Conservation (phyloP, 2,888 invertebrate genomes). For the Volucella inanis region DNA sequence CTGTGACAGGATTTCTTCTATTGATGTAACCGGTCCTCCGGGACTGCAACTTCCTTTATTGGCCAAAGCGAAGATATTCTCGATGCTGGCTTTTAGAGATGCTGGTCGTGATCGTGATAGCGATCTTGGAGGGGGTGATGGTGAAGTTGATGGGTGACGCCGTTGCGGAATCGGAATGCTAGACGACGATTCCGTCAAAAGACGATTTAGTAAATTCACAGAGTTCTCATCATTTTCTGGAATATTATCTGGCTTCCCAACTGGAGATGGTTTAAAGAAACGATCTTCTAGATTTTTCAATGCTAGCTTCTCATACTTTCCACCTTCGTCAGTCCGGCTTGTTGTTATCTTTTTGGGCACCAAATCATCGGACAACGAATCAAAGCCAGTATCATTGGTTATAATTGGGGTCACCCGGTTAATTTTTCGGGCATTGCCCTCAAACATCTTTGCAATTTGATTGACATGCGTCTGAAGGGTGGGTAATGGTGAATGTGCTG, state of each 20-base stretch:
- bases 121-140: slow-evolving; percentile 62
- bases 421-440: slow-evolving; percentile 80
- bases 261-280: slow-evolving; percentile 57
- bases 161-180: slow-evolving; percentile 73
- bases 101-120: slow-evolving; percentile 76
- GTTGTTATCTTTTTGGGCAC: slow-evolving; percentile 46
- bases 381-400: slow-evolving; percentile 74
- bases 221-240: slow-evolving; percentile 80
- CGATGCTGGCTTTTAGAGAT: slow-evolving; percentile 80
- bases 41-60: slow-evolving; percentile 76
- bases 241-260: slow-evolving; percentile 74
- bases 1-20: slow-evolving; percentile 82
- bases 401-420: slow-evolving; percentile 79
- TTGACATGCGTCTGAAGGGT: slow-evolving; percentile 79
- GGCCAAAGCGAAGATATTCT: slow-evolving; percentile 81
- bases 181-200: slow-evolving; percentile 37
- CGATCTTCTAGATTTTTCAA: slow-evolving; percentile 75
- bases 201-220: slow-evolving; percentile 78
- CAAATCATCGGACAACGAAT: slow-evolving; percentile 20
- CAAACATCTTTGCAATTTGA: slow-evolving; percentile 82
- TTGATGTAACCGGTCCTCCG: slow-evolving; percentile 80
- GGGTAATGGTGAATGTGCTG: slow-evolving; percentile 59
- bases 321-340: slow-evolving; percentile 35
- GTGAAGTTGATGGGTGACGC: slow-evolving; percentile 70
- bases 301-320: slow-evolving; percentile 75